Conservation (phyloP, 2,113 vertebrate species). For the Haplochromis vanheusdeni region DNA sequence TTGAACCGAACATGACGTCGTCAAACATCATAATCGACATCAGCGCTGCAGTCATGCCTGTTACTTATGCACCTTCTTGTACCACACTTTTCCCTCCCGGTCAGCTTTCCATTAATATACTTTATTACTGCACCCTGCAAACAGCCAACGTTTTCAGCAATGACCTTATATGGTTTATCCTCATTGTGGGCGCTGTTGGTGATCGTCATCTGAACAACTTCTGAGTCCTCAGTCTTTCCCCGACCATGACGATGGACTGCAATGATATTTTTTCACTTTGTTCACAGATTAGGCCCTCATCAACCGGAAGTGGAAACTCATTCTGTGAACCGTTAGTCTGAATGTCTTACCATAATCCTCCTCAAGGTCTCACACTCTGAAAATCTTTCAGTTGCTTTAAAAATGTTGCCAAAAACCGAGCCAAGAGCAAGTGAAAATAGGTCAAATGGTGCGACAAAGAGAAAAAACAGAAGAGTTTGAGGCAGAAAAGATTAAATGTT, state of each 20-base stretch:
- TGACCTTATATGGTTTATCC: neutral
- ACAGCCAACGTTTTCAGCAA: neutral
- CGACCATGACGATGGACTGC: neutral
- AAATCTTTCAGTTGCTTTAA: neutral
- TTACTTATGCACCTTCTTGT: neutral
- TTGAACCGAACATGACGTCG: neutral
- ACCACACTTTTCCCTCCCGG: neutral
- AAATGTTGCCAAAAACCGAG: fast-evolving
- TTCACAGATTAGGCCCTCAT: neutral
- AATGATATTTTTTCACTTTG: neutral
- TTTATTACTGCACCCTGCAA: neutral
- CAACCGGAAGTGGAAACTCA: fast-evolving
- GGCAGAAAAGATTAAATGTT: neutral
- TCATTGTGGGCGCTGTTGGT: neutral
- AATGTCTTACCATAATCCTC: neutral
- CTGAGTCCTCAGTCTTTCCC: neutral
- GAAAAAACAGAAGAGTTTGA: neutral
- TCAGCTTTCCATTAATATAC: neutral
- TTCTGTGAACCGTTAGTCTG: neutral
- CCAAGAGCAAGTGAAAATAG: neutral
- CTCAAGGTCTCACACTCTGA: neutral
- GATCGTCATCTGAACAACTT: neutral
- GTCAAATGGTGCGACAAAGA: neutral
- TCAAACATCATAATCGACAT: neutral
- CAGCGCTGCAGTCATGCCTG: neutral